Base-by-base conservation (phyloP, 2,797 vertebrate genomes). In the Atherinosoma microstoma region DNA sequence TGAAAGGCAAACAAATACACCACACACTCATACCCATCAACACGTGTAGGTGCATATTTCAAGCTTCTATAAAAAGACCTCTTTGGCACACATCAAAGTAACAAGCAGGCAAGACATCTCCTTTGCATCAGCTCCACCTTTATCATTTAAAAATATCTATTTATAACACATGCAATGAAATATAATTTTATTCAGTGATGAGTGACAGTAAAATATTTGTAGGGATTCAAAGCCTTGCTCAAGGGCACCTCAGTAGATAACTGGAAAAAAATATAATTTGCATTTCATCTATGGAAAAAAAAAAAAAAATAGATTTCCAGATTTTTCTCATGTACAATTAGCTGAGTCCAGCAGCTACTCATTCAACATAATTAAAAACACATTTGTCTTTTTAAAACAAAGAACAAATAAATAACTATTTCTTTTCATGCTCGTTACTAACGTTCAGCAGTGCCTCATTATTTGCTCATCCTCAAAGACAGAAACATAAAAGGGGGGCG, bases 361-460 rank as follows among this genome's bases (percentile, higher is more conserved):
- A n/a, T 58, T 15, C 45, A 30, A 57, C n/a, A 64, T 72, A 32
- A 42, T n/a, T 9, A 6, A 6, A 10, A 49, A 30, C 29, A 13
- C 2, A 18, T 9, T 35, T 32, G n/a, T 42, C 15, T 27, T 7
- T 12, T n/a, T 30, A 22, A 22, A 22, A 40, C 15, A 20, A 35
- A 34, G 8, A 75, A 75, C 60, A 32, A 56, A 72, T 54, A 67
- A 16, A 34, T 32, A 1, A 53, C 35, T 30, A 12, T 76, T 75
- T 72, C 77, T 70, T 67, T 51, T 72, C 56, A 71, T 64, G 53
- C 64, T 60, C 62, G 54, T 72, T 63, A 32, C 51, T 62, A 75
- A 70, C 68, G 61, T 74, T 85, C 49, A 80, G 80, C 67, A 82
- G 75, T 64, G 59, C 71, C 70, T 86, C 84, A 74, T 79, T 80